Base-by-base conservation (phyloP, 1,140 invertebrate genomes). In the Papilio dardanus region DNA sequence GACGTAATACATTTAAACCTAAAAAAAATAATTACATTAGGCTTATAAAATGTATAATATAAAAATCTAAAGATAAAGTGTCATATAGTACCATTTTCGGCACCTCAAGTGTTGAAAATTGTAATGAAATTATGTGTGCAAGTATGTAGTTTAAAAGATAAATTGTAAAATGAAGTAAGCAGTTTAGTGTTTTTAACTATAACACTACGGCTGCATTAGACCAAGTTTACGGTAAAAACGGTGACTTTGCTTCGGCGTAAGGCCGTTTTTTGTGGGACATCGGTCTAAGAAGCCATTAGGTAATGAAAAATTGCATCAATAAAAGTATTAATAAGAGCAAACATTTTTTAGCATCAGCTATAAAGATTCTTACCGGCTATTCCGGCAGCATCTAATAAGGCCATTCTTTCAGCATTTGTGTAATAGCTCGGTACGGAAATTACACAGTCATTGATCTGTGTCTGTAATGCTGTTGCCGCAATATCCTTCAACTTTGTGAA, bases 401-500 rank as follows among this genome's bases (percentile, higher is more conserved):
- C 97, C 87, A 97, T 96, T 83, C 99, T 95, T 93, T 99, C 98
- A 74, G 96, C 95, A 94, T 99, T 99, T 19, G 98, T 99, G 85
- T 96, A 99, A 93, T 97, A 99, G 65, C 96, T 96, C 62, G 99
- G 99, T 77, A 99, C 98, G 74, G 98, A 98, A 81, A 99, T 98
- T 4, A 99, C 99, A 94, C 98, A 99, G 93, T 99, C 99, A 87
- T 98, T 98, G 21, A 99, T 96, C 90, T 98, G 97, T 21, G 97
- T 98, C 86, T 97, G 96, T 69, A 99, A 92, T n/a, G 96, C 97
- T 75, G 90, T 95, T 82, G 98, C 97, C 16, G 99, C 97, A 74
- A 96, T 97, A 84, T 98, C 97, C 91, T 99, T 99, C 65, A 99
- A 94, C 93, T 99, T 99, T 42, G 98, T 99, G 78, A 99, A 96